Base-by-base conservation (phyloP, 2,888 invertebrate species). In the Euproctis similis region DNA sequence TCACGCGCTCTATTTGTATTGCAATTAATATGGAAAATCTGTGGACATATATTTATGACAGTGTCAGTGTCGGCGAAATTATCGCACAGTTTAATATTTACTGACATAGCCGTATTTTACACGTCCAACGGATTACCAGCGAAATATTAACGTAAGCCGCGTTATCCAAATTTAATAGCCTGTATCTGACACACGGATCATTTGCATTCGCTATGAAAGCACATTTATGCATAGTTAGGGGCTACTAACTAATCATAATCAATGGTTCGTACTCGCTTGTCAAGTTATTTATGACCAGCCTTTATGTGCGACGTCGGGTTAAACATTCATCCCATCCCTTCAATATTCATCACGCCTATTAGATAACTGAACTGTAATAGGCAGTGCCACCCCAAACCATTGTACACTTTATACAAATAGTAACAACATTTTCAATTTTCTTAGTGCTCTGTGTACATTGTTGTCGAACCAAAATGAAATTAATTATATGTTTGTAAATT, bases 11-110 rank as follows among this genome's bases (percentile, higher is more conserved):
- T 63, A 66, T 59, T 67, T 50, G 50, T 58, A 54, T 66, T 60
- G 60, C 62, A 72, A 74, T 72, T 73, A 76, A 73, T 72, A 74
- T 71, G 67, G n/a, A 75, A 75, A 73, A 71, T 72, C 66, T 65
- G 59, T 55, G 63, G 57, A 66, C 62, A 68, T n/a, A n/a, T 72
- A 77, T 78, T 75, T 78, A 78, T 68, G 67, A 64, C 64, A 67
- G 60, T 60, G 63, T 67, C 68, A 65, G 61, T n/a, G n/a, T n/a
- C 47, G 41, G 63, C 60, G 53, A 67, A 75, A 76, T 77, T 73
- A 74, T 69, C 65, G 61, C 65, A 39, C 53, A 66, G 60, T 72
- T 70, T 72, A 75, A 78, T 80, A 71, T 80, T 77, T 73, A 76
- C 76, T 64, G 70, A 71, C 66, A 60, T n/a, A 58, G 59, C 53